Conservation (phyloP, 2,113 vertebrate species). For the Daboia siamensis region DNA sequence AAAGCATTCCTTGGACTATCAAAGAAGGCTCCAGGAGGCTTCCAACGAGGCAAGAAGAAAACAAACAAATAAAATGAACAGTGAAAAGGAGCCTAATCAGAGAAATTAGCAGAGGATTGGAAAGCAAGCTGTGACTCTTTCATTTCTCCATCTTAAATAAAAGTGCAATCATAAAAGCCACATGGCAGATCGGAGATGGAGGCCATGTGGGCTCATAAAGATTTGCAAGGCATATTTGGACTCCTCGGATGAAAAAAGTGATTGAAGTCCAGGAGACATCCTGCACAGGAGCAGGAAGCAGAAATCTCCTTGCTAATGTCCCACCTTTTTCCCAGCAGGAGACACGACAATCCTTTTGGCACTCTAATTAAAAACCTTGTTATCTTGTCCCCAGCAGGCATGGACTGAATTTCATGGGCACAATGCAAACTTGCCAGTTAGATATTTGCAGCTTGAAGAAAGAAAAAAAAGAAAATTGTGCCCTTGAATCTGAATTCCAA, state of each 20-base stretch:
- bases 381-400: slow-evolving; percentile 34
- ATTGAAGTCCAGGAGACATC: slow-evolving; percentile 10
- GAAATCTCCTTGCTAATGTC: not conserved
- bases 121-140: not conserved
- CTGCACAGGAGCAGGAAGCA: not conserved
- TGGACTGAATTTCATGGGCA: not conserved
- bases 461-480: not conserved
- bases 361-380: slow-evolving; percentile 23
- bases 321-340: slow-evolving; percentile 5
- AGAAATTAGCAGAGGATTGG: not conserved
- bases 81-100: not conserved
- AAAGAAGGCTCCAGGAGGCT: not conserved
- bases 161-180: slow-evolving; percentile 13
- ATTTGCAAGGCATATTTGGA: not conserved
- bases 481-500: slow-evolving; percentile 12
- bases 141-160: not conserved
- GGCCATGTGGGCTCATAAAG: not conserved
- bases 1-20: not conserved
- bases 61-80: not conserved
- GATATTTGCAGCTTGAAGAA: not conserved
- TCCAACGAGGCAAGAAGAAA: not conserved
- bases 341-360: fast-evolving
- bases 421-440: not conserved
- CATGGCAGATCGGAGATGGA: not conserved
- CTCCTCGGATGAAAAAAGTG: not conserved